Percentiles rank a stretch among this genome's conserved stretches.
Evolutionary conservation across 2,113 vertebrate species (phyloP).

Genomic region (Amphiprion percula): DNA sequence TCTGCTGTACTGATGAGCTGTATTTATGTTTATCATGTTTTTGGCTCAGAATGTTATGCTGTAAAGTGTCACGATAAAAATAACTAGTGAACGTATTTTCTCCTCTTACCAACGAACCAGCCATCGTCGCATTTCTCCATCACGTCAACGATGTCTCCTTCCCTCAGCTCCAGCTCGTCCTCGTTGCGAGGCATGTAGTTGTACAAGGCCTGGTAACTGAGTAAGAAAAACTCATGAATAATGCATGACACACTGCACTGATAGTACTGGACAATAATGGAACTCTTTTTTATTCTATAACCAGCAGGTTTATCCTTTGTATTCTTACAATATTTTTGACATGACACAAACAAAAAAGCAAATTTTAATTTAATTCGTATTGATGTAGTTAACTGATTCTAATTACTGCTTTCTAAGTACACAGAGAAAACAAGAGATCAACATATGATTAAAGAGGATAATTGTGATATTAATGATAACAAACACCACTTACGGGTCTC

Average conservation of each 20-base stretch:
- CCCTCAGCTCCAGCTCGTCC: conserved; percentile 97
- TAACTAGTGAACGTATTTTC: background rate
- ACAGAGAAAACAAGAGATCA: background rate
- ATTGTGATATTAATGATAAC: background rate
- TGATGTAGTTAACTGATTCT: background rate
- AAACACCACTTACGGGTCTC: conserved; percentile 94
- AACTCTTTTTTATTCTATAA: no score
- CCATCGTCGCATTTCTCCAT: conserved; percentile 99
- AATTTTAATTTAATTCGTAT: background rate
- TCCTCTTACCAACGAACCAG: conserved; percentile 95
- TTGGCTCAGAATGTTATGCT: background rate
- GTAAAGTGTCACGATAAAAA: background rate
- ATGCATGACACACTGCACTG: no score
- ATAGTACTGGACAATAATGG: no score
- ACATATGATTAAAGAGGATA: no score
- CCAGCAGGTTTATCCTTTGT: no score
- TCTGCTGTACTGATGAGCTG: no score
- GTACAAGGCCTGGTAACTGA: conserved; percentile 97
- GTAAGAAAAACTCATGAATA: conserved; percentile 23
- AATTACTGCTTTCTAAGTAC: background rate
- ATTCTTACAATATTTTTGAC: no score
- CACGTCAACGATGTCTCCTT: conserved; percentile 95
- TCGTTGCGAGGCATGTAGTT: conserved; percentile 97
- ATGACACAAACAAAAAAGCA: no score
- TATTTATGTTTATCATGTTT: background rate